Evolutionary conservation across 2,888 invertebrate species (phyloP), one percentile per base, ranked within the genome.

Genomic region (Globia sparganii): DNA sequence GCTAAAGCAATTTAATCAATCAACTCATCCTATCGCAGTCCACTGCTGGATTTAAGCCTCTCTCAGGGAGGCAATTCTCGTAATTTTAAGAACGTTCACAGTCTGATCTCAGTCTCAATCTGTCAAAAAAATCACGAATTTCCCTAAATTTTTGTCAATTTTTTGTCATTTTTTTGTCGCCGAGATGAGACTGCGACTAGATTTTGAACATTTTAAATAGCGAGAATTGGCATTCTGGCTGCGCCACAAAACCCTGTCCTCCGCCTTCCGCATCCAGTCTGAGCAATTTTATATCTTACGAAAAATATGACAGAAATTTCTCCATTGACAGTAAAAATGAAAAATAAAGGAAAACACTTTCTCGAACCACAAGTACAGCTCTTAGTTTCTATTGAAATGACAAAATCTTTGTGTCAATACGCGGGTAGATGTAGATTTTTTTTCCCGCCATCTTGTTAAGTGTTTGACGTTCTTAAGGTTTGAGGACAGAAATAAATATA

Each of bases 351-450:
- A 78, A 43, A 40, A 53, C 68, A 58, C 62, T 65, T 71, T 62
- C 64, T 67, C 40, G 1, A 31, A n/a, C 49, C 65, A 72, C 78
- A 72, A 87, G 81, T 84, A 76, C 72, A 65, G 73, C 73, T 83
- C 80, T 76, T 58, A 76, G 46, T 61, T 61, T 34, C n/a, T 79
- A 86, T 88, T 84, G 73, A 87, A 86, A 87, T 77, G 78, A 87
- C 81, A 88, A 89, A 94, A 93, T 92, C 93, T 91, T 90, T 90
- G 77, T 91, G 93, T 94, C 91, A 94, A 95, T 93, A 95, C 56
- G 74, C 85, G 78, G 86, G 80, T 84, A 86, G 92, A 92, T 91
- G 92, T 92, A 91, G 91, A 91, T 92, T 93, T 92, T 92, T 91
- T 78, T 79, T 72, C 49, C 58, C 88, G 86, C 84, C 81, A 81